phyloP scores from a whole-genome alignment of 2,113 vertebrate species.

The Rana temporaria region DNA sequence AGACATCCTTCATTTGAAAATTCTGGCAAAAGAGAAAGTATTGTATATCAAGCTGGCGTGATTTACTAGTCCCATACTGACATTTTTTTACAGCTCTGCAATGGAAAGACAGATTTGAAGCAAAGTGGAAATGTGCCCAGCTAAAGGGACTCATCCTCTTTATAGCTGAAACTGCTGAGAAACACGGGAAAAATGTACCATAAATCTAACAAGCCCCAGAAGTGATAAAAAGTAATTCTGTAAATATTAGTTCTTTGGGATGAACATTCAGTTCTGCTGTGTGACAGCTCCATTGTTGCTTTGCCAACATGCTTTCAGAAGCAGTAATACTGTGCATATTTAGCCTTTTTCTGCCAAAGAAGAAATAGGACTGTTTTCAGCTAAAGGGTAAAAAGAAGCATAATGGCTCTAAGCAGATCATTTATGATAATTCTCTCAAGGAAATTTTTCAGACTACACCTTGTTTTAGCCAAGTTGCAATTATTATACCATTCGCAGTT shows the following conservation, averaged over 20 bases:
- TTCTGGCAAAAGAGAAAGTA: constrained; percentile 40
- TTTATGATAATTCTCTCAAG: no score
- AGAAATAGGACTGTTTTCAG: background rate
- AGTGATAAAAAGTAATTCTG: constrained; percentile 44
- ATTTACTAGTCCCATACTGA: background rate
- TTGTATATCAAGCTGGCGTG: constrained; percentile 17
- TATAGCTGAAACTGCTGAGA: fast-evolving
- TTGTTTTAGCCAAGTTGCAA: no score
- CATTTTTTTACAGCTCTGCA: background rate
- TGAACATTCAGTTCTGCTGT: constrained; percentile 28
- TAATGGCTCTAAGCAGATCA: no score
- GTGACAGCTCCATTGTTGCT: constrained; percentile 38
- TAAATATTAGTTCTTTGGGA: constrained; percentile 48
- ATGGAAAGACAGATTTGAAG: constrained; percentile 1
- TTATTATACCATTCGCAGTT: no score
- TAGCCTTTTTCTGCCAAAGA: background rate
- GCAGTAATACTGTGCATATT: constrained; percentile 25
- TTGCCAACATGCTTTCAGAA: constrained; percentile 12
- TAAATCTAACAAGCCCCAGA: constrained; percentile 10
- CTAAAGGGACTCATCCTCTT: constrained; percentile 30
- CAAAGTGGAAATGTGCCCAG: background rate
- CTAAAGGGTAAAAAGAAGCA: no score
- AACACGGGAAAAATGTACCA: background rate
- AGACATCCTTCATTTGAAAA: constrained; percentile 49
- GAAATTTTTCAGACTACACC: no score